phyloP scores from a whole-genome alignment of 2,797 vertebrate species.

The Takifugu rubripes region DNA sequence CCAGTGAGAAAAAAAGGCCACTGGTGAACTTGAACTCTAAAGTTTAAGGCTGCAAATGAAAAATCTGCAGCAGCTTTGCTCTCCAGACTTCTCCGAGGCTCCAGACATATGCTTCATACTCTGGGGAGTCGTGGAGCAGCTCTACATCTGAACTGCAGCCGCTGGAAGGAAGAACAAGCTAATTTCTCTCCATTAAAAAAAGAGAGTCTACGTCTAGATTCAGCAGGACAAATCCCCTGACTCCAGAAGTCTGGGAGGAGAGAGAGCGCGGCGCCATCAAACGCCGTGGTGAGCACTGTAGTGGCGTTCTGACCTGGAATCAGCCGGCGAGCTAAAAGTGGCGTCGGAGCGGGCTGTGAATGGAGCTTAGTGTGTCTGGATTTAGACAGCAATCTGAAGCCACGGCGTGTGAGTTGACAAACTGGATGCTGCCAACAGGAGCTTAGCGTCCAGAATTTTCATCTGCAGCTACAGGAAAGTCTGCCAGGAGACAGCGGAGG shows the following conservation, averaged over 20 bases:
- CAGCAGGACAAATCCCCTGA: conserved; percentile 35
- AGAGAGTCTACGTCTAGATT: conserved; percentile 23
- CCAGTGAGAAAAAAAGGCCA: not conserved
- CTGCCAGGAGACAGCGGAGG: conserved; percentile 41
- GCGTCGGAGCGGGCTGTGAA: conserved; percentile 50
- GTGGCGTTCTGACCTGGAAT: conserved; percentile 58
- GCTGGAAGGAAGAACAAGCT: conserved; percentile 35
- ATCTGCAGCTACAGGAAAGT: conserved; percentile 57
- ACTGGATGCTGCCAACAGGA: conserved; percentile 34
- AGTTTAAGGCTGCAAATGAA: conserved; percentile 33
- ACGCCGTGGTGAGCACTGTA: conserved; percentile 13
- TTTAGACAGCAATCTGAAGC: conserved; percentile 58
- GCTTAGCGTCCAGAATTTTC: conserved; percentile 65
- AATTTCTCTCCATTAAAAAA: conserved; percentile 29
- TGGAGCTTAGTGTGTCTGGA: conserved; percentile 55
- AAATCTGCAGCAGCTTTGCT: conserved; percentile 34
- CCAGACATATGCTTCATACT: conserved; percentile 54
- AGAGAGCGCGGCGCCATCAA: conserved; percentile 15
- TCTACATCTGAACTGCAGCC: conserved; percentile 41
- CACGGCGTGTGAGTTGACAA: not conserved
- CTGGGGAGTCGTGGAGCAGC: conserved; percentile 31
- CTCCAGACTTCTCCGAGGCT: conserved; percentile 42
- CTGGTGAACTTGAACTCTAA: conserved; percentile 18
- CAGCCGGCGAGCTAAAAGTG: conserved; percentile 51
- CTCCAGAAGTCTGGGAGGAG: conserved; percentile 17